Conservation (phyloP, 35 echinoderm and acorn worm species). For the Lytechinus pictus region DNA sequence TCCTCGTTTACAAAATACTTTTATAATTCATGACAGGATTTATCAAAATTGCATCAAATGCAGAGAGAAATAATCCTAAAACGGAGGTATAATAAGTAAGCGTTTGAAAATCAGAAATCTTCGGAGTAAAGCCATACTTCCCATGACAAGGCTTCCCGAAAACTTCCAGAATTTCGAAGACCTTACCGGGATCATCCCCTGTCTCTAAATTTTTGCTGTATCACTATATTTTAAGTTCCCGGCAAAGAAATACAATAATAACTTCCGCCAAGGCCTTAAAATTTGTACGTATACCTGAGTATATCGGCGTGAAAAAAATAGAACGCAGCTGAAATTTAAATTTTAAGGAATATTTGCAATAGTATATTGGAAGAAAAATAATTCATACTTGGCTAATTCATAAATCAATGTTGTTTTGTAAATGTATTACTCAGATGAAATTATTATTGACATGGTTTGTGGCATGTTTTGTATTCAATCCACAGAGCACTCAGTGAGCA, state of each 20-base stretch:
- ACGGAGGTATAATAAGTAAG: not conserved
- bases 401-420: not conserved
- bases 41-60: no score
- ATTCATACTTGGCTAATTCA: not conserved
- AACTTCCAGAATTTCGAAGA: not conserved
- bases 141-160: not conserved
- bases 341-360: not conserved
- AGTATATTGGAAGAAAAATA: not conserved
- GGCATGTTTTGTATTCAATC: not conserved
- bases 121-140: slow-evolving; percentile 7
- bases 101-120: not conserved
- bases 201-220: slow-evolving; percentile 27
- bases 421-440: not conserved
- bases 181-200: not conserved
- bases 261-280: slow-evolving; percentile 7
- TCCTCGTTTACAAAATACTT: not conserved
- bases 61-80: not conserved
- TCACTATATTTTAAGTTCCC: not conserved
- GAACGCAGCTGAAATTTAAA: not conserved
- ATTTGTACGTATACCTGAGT: not conserved
- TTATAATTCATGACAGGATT: no score
- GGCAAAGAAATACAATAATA: not conserved
- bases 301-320: not conserved
- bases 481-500: slow-evolving; percentile 19
- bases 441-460: not conserved